A percentile compares a stretch with the other conserved stretches of the same genome.
Conservation (phyloP, 2,797 vertebrate species). For the Petrocephalus sullivani region DNA sequence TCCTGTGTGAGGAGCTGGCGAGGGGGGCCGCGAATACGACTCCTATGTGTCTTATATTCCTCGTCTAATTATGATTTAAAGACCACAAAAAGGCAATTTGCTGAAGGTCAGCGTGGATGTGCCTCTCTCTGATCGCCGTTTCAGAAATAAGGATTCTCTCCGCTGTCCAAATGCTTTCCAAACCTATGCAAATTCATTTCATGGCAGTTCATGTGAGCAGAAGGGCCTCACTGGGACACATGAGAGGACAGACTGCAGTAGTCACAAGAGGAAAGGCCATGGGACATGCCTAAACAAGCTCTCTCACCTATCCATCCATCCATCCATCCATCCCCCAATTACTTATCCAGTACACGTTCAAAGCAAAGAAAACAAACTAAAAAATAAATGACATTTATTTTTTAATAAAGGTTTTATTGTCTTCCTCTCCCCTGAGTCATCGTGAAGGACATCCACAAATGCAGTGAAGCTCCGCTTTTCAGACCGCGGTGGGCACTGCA, state of each 20-base stretch:
- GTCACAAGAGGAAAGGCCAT: not conserved
- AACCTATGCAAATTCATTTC: constrained; percentile 16
- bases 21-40: not conserved
- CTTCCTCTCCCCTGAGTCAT: not conserved
- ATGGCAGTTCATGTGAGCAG: constrained; percentile 4
- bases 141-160: not conserved
- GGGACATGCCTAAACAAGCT: not conserved
- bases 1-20: not conserved
- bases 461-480: not conserved
- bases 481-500: not conserved
- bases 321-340: not conserved
- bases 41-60: not conserved
- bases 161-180: constrained; percentile 2
- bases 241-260: not conserved
- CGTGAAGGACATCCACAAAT: not conserved
- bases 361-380: constrained; percentile 1
- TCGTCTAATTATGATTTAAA: not conserved
- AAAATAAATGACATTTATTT: not conserved
- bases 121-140: not conserved
- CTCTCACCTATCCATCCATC: not conserved
- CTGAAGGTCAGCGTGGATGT: not conserved
- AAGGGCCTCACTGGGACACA: not conserved
- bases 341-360: not conserved
- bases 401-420: not conserved
- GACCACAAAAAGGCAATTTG: constrained; percentile 1